These are phyloP conservation scores for Pinna nobilis DNA, from an alignment of 1,140 invertebrate genomes.

Conservation along the genomic window DNA sequence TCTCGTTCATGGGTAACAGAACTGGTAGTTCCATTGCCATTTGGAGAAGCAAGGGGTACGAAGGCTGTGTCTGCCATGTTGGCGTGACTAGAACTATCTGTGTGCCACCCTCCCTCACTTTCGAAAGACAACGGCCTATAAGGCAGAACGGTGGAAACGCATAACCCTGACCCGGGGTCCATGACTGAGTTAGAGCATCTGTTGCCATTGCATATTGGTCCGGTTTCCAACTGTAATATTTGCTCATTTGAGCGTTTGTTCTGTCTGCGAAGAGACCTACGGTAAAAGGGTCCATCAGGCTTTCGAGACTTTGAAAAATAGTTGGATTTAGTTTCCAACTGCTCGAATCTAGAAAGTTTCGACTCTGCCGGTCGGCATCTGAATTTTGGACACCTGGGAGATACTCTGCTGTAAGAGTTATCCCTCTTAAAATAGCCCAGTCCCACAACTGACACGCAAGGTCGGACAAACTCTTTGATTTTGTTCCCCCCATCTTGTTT, in stretches of 20 bases:
- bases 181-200: slow-evolving; percentile 27
- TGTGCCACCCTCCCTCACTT: slow-evolving; percentile 33
- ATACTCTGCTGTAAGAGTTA: slow-evolving; percentile 16
- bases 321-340: slow-evolving; percentile 11
- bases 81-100: slow-evolving; percentile 37
- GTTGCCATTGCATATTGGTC: slow-evolving; percentile 25
- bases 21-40: slow-evolving; percentile 14
- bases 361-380: slow-evolving; percentile 18
- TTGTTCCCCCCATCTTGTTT: slow-evolving; percentile 26
- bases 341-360: slow-evolving; percentile 16
- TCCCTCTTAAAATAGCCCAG: not conserved
- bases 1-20: not conserved
- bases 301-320: slow-evolving; percentile 2
- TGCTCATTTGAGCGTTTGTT: slow-evolving; percentile 18
- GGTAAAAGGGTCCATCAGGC: slow-evolving; percentile 2
- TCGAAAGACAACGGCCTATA: slow-evolving; percentile 31
- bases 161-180: slow-evolving; percentile 29
- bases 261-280: slow-evolving; percentile 23
- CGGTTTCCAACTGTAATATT: slow-evolving; percentile 28
- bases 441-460: slow-evolving; percentile 14
- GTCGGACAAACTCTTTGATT: slow-evolving; percentile 3
- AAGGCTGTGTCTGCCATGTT: slow-evolving; percentile 20
- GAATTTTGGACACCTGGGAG: slow-evolving; percentile 26
- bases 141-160: slow-evolving; percentile 51
- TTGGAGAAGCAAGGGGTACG: slow-evolving; percentile 18